Percentiles rank a stretch among this genome's conserved stretches.
These are phyloP conservation scores for Betta splendens DNA, from an alignment of 2,797 vertebrate genomes.

Conservation along the genomic window DNA sequence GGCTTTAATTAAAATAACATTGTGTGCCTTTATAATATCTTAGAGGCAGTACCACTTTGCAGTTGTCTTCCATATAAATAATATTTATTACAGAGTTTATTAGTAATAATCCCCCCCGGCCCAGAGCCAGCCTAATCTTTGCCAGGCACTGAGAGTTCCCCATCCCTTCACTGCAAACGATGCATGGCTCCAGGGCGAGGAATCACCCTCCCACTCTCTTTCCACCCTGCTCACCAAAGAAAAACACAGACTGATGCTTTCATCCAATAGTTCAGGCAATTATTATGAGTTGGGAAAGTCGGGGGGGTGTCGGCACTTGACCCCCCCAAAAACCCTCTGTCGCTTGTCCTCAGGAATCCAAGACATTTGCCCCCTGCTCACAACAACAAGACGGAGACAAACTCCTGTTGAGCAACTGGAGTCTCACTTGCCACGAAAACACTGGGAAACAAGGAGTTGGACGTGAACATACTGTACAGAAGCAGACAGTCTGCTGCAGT, in stretches of 20 bases:
- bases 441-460: constrained; percentile 41
- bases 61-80: constrained; percentile 30
- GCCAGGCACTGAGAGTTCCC: constrained; percentile 42
- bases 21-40: constrained; percentile 2
- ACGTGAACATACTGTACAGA: constrained; percentile 31
- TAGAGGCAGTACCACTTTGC: constrained; percentile 7
- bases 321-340: constrained; percentile 24
- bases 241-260: constrained; percentile 49
- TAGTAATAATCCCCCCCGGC: constrained; percentile 20
- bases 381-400: constrained; percentile 34
- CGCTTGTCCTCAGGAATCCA: constrained; percentile 52
- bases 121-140: constrained; percentile 42
- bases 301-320: constrained; percentile 4
- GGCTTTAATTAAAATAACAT: constrained; percentile 1
- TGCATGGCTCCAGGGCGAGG: constrained; percentile 17
- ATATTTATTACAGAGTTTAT: constrained; percentile 33
- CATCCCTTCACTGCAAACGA: constrained; percentile 42
- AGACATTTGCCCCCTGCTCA: constrained; percentile 36
- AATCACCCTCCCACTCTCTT: constrained; percentile 19
- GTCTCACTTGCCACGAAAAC: constrained; percentile 46
- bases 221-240: constrained; percentile 43
- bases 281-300: constrained; percentile 9
- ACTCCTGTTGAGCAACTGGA: constrained; percentile 58
- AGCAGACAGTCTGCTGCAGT: constrained; percentile 57
- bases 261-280: constrained; percentile 41